Evolutionary conservation across 2,888 invertebrate genomes (phyloP).

Genomic region (Rhagonycha lutea): DNA sequence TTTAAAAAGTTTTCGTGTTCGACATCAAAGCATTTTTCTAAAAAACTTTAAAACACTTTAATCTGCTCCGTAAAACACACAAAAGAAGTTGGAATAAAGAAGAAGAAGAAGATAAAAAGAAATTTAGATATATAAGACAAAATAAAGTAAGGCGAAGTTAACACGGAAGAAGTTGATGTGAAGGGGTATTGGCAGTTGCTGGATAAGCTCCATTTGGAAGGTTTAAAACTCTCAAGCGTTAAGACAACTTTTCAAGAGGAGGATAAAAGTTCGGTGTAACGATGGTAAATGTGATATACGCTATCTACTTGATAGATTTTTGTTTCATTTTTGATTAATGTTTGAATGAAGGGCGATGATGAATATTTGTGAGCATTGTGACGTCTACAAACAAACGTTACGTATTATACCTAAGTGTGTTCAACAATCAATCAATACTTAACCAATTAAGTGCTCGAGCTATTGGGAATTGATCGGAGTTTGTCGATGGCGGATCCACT

Average conservation of each 20-base stretch:
- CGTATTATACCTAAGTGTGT: slow-evolving; percentile 17
- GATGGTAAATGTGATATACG: slow-evolving; percentile 1
- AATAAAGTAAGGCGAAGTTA: slow-evolving; percentile 23
- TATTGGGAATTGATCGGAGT: slow-evolving; percentile 35
- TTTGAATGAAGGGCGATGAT: neutral
- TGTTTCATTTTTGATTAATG: neutral
- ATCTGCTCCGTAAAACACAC: slow-evolving; percentile 14
- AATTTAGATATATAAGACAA: slow-evolving; percentile 24
- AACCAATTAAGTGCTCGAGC: slow-evolving; percentile 37
- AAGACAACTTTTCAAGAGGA: slow-evolving; percentile 27
- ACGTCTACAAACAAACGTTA: slow-evolving; percentile 2
- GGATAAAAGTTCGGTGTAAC: slow-evolving; percentile 18
- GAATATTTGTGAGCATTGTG: neutral
- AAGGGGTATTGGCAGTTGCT: slow-evolving; percentile 26
- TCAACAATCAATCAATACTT: slow-evolving; percentile 38
- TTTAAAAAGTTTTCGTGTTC: neutral
- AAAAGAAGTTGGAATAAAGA: slow-evolving; percentile 18
- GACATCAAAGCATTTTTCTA: neutral
- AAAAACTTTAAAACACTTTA: slow-evolving; percentile 7
- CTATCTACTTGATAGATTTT: neutral
- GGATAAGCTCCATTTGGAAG: slow-evolving; percentile 28
- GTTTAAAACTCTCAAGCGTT: slow-evolving; percentile 22
- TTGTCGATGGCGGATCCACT: slow-evolving; percentile 34
- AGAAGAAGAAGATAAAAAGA: slow-evolving; percentile 16
- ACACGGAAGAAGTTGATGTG: slow-evolving; percentile 24